Evolutionary conservation across 2,113 vertebrate species (phyloP).

Genomic region (Micronycteris hirsuta): DNA sequence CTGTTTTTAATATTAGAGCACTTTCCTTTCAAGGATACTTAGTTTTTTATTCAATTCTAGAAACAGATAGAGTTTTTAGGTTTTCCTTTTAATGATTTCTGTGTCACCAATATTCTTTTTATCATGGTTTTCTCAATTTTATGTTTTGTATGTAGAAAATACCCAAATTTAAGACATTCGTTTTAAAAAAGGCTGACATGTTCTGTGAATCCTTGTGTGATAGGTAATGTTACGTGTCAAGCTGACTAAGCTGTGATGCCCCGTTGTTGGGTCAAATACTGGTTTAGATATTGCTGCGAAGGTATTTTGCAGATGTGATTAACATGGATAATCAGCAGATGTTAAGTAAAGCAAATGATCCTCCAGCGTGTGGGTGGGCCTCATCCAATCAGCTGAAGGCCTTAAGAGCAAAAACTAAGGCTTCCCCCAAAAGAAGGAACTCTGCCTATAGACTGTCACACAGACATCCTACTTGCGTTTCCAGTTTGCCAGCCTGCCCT

Average conservation of each 20-base stretch:
- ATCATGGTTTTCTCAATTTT: background rate
- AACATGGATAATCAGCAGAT: background rate
- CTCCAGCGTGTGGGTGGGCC: background rate
- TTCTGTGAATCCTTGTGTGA: background rate
- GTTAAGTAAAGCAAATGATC: background rate
- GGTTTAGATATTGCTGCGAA: background rate
- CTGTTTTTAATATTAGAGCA: background rate
- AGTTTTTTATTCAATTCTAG: background rate
- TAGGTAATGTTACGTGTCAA: background rate
- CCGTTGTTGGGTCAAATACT: background rate
- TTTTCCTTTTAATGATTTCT: background rate
- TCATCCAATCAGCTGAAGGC: background rate
- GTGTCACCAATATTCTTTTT: background rate
- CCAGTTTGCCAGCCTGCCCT: background rate
- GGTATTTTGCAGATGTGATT: background rate
- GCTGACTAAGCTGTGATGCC: background rate
- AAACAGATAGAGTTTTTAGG: background rate
- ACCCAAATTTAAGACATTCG: background rate
- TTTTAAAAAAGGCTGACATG: background rate
- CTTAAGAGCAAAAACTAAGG: background rate
- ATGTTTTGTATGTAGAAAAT: slow-evolving; percentile 19
- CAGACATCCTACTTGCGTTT: background rate
- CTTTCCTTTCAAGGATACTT: slow-evolving; percentile 11
- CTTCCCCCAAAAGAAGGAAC: background rate
- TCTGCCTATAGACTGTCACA: background rate